Base-by-base conservation (phyloP, 2,113 vertebrate genomes). In the Podiceps cristatus region DNA sequence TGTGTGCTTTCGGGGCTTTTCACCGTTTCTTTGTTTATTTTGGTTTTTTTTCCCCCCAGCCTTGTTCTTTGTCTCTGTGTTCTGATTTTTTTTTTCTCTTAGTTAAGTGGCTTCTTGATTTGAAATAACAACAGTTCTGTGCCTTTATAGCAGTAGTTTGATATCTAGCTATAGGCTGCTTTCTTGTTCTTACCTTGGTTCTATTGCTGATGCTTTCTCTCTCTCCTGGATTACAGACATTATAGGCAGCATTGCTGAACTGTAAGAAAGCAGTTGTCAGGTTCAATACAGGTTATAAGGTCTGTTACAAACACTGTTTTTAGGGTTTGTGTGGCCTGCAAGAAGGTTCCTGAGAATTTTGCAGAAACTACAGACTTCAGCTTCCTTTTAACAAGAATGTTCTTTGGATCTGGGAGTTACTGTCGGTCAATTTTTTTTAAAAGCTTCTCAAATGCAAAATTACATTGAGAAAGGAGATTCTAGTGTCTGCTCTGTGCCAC, bases 191-290 rank as follows among this genome's bases (percentile, higher is more conserved):
- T 89, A 37, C n/a, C 31, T 84, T 35, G 60, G 24, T 73, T 77
- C 47, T 78, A 0, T 82, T 71, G 58, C 68, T 69, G 88, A 45
- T 82, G 50, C 53, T 79, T 86, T 82, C n/a, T 63, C 59, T 63
- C 59, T 81, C 29, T 76, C 45, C 52, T 93, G 71, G 71, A 55
- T 94, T 87, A 63, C 62, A 68, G 84, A 44, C 53, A 27, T 72
- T 53, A 52, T 23, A 66, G 71, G 66, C 84, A 94, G 86, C 58
- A 33, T 75, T 90, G 35, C 59, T 89, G 77, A 96, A 28, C 58
- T 63, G 22, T 73, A 58, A 91, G 55, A 79, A 68, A 82, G 49
- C 53, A 72, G 28, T 29, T 89, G 49, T 59, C 53, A 47, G 68
- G 72, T 80, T 94, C 80, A 62, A 72, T 55, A 58, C 13, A 47